phyloP scores from a whole-genome alignment of 2,113 vertebrate species.

The Tonatia bakeri region DNA sequence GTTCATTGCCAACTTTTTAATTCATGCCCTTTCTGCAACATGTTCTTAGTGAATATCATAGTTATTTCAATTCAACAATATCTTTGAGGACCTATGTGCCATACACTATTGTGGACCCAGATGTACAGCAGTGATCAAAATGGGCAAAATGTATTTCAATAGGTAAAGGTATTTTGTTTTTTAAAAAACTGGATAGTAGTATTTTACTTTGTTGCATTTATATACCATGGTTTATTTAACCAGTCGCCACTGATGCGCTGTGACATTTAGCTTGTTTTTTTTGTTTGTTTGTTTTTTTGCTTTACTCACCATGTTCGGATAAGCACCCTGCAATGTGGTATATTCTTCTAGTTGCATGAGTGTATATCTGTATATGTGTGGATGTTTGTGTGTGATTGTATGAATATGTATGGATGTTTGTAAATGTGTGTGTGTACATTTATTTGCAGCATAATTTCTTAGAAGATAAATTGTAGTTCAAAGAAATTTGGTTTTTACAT shows the following conservation, averaged over 20 bases:
- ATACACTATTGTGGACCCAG: background rate
- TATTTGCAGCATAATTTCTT: background rate
- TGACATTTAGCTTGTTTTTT: constrained; percentile 10
- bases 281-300: background rate
- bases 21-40: background rate
- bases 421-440: background rate
- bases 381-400: background rate
- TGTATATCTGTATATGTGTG: background rate
- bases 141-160: background rate
- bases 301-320: background rate
- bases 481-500: background rate
- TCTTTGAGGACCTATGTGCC: background rate
- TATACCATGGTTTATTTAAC: background rate
- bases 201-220: background rate
- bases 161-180: background rate
- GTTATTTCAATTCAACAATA: background rate
- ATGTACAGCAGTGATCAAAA: background rate
- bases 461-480: background rate
- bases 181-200: background rate
- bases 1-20: background rate
- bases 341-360: background rate
- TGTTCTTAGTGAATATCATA: background rate
- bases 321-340: background rate
- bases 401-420: background rate
- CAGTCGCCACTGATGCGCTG: background rate